A percentile compares a stretch with the other conserved stretches of the same genome.
These are phyloP conservation scores for Papilio polytes DNA, from an alignment of 1,140 invertebrate genomes.

Conservation along the genomic window DNA sequence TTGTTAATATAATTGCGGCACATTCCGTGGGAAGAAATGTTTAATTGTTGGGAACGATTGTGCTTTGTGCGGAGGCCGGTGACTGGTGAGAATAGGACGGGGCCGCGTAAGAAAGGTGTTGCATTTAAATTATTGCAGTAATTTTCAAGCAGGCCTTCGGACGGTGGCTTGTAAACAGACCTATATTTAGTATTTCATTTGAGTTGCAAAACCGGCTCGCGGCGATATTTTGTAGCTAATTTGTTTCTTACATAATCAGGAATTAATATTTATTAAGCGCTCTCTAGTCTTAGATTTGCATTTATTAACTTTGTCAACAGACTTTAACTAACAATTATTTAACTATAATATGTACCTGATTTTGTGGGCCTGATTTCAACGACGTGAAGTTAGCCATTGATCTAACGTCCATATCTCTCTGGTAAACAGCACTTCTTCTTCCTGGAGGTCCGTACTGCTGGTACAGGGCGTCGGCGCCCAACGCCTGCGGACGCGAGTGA, in stretches of 20 bases:
- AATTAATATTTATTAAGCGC: not conserved
- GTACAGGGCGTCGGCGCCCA: slow-evolving; percentile 76
- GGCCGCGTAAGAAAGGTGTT: slow-evolving; percentile 53
- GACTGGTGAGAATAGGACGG: slow-evolving; percentile 55
- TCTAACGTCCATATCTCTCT: slow-evolving; percentile 72
- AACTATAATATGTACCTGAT: too few relatives aligned
- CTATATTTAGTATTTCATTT: slow-evolving; percentile 31
- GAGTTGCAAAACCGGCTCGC: not conserved
- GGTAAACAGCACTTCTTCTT: slow-evolving; percentile 72
- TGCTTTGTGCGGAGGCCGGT: slow-evolving; percentile 56
- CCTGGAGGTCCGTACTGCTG: slow-evolving; percentile 78
- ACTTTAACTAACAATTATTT: too few relatives aligned
- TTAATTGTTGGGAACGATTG: slow-evolving; percentile 72
- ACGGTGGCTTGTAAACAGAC: slow-evolving; percentile 38
- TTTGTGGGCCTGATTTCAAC: slow-evolving; percentile 70
- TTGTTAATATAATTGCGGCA: slow-evolving; percentile 69
- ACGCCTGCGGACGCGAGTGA: slow-evolving; percentile 73
- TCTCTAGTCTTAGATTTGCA: not conserved
- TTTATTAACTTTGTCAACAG: not conserved
- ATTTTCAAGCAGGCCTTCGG: slow-evolving; percentile 48
- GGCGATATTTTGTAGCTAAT: not conserved
- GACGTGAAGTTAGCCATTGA: slow-evolving; percentile 80
- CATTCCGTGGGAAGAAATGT: slow-evolving; percentile 61
- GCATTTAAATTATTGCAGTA: slow-evolving; percentile 43
- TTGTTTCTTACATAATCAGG: not conserved